phyloP scores from a whole-genome alignment of 2,113 vertebrate genomes.

The Notechis scutatus region DNA sequence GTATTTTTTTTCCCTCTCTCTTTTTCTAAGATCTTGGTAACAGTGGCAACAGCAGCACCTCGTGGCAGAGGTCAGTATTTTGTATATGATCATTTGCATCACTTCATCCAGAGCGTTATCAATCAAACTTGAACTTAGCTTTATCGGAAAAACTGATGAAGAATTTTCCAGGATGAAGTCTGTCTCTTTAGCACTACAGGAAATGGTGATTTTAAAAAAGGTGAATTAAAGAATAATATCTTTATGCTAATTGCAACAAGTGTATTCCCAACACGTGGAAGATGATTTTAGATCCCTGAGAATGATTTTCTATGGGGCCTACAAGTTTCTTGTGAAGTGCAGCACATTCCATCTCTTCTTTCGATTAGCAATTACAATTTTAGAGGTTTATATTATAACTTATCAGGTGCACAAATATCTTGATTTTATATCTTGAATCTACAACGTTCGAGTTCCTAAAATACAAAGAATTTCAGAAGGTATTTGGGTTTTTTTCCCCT shows the following conservation, averaged over 20 bases:
- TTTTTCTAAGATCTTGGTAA: slow-evolving; percentile 39
- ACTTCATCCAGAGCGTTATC: slow-evolving; percentile 29
- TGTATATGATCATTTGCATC: slow-evolving; percentile 32
- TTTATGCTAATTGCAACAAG: background rate
- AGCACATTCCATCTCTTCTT: background rate
- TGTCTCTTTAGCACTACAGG: background rate
- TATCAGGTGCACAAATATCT: rapidly evolving
- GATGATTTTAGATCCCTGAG: slow-evolving; percentile 37
- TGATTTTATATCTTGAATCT: background rate
- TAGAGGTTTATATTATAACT: background rate
- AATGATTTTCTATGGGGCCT: background rate
- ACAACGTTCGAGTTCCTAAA: background rate
- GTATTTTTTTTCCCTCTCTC: slow-evolving; percentile 34
- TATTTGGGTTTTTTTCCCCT: background rate
- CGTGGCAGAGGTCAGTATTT: slow-evolving; percentile 63
- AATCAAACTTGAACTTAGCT: background rate
- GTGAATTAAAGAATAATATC: background rate
- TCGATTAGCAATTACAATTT: background rate
- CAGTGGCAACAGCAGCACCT: slow-evolving; percentile 71
- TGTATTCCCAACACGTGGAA: slow-evolving; percentile 40
- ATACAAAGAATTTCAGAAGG: background rate
- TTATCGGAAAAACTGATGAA: rapidly evolving
- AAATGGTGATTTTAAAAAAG: background rate
- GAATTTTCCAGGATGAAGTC: background rate
- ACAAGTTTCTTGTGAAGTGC: slow-evolving; percentile 2